Conservation (phyloP, 2,797 vertebrate genomes). For the Podarcis lilfordi region DNA sequence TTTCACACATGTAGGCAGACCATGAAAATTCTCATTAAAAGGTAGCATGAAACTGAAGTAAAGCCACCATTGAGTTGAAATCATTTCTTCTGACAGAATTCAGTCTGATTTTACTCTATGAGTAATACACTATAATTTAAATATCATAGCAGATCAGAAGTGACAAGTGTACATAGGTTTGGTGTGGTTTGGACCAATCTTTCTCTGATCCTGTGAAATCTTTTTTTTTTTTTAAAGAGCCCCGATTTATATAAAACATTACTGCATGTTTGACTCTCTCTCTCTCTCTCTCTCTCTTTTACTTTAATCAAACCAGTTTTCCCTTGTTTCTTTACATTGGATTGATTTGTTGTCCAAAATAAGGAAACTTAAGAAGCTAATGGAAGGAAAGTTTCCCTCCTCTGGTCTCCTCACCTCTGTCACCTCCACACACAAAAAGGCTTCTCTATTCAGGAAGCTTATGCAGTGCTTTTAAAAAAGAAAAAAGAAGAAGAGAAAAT, state of each 20-base stretch:
- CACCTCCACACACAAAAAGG: no score
- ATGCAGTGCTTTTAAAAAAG: no score
- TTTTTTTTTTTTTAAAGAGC: not conserved
- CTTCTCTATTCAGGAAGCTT: no score
- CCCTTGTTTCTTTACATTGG: conserved; percentile 4
- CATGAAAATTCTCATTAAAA: not conserved
- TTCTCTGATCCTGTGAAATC: not conserved
- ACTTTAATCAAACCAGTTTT: conserved; percentile 36
- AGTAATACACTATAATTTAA: not conserved
- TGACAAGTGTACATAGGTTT: not conserved
- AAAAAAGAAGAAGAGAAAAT: no score
- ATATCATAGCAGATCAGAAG: not conserved
- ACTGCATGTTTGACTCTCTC: not conserved
- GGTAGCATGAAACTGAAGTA: not conserved
- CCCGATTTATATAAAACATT: not conserved
- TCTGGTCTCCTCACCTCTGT: not conserved
- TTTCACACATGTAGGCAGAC: not conserved
- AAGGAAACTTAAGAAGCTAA: not conserved
- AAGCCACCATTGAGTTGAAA: not conserved
- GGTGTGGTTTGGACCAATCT: not conserved
- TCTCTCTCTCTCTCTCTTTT: no score
- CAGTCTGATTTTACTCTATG: not conserved
- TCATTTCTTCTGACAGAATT: not conserved
- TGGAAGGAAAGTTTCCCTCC: not conserved
- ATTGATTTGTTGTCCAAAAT: conserved; percentile 30